Evolutionary conservation across 2,113 vertebrate genomes (phyloP).

Genomic region (Sylvia atricapilla): DNA sequence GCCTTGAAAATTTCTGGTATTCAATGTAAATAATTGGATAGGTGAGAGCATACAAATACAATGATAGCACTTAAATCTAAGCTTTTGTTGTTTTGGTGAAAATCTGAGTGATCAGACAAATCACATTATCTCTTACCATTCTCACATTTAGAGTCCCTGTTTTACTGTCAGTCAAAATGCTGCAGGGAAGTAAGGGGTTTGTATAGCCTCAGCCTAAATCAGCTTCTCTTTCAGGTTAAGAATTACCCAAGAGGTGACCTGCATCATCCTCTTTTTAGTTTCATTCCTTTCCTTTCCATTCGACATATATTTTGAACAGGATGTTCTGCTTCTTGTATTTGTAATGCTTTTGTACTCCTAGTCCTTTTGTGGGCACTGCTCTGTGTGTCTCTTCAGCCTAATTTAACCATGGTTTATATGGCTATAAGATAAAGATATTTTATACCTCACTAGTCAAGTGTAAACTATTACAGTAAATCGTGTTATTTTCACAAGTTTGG

Average conservation of each 20-base stretch:
- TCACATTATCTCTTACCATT: background rate
- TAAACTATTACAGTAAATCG: constrained; percentile 41
- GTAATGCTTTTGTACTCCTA: background rate
- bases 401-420: constrained; percentile 13
- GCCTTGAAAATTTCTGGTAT: background rate
- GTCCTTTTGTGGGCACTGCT: background rate
- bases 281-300: background rate
- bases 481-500: constrained; percentile 59
- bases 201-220: background rate
- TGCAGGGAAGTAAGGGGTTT: background rate
- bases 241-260: background rate
- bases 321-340: background rate
- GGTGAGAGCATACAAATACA: background rate
- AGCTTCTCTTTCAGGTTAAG: background rate
- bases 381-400: constrained; percentile 22
- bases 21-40: background rate
- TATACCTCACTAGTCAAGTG: constrained; percentile 49
- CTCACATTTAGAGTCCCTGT: background rate
- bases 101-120: background rate
- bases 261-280: background rate
- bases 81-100: background rate
- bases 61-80: background rate
- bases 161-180: background rate
- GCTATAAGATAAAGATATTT: constrained; percentile 36
- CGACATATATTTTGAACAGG: background rate